phyloP scores from a whole-genome alignment of 37 sponge, comb jelly and placozoan genomes.

The Oscarella lobularis region DNA sequence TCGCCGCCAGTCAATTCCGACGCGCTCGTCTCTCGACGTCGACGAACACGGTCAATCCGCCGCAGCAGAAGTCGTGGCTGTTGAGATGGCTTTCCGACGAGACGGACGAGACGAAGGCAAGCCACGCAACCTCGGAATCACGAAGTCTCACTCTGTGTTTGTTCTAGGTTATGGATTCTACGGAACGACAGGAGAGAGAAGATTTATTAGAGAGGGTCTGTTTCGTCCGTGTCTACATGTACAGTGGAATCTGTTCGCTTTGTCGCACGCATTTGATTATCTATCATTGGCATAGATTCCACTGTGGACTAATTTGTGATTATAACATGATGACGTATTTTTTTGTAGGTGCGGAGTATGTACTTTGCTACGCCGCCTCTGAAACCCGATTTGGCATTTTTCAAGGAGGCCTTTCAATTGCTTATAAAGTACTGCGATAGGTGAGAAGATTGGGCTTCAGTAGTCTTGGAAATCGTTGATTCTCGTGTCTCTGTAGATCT shows the following conservation, averaged over 20 bases:
- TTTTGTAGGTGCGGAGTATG: constrained; percentile 50
- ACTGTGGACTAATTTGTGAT: no score
- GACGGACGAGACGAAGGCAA: neutral
- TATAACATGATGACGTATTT: no score
- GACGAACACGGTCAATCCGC: no score
- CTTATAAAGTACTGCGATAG: constrained; percentile 56
- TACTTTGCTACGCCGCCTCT: constrained; percentile 70
- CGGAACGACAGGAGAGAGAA: neutral
- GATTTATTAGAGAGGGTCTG: neutral
- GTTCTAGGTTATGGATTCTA: neutral
- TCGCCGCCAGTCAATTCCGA: no score
- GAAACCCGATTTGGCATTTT: constrained; percentile 43
- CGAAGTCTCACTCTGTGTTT: no score
- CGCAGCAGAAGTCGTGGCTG: neutral
- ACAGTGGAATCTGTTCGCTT: neutral
- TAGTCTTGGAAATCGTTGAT: no score
- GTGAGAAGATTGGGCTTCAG: constrained; percentile 12
- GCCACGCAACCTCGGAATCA: no score
- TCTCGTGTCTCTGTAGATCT: neutral
- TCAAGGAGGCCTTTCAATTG: constrained; percentile 36
- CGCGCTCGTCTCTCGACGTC: no score
- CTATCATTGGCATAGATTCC: no score
- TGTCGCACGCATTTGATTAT: no score
- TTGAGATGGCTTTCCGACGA: neutral
- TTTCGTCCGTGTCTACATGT: neutral